A percentile compares a stretch with the other conserved stretches of the same genome.
Evolutionary conservation across 2,888 invertebrate species (phyloP).

Genomic region (Andrena chrysosceles): DNA sequence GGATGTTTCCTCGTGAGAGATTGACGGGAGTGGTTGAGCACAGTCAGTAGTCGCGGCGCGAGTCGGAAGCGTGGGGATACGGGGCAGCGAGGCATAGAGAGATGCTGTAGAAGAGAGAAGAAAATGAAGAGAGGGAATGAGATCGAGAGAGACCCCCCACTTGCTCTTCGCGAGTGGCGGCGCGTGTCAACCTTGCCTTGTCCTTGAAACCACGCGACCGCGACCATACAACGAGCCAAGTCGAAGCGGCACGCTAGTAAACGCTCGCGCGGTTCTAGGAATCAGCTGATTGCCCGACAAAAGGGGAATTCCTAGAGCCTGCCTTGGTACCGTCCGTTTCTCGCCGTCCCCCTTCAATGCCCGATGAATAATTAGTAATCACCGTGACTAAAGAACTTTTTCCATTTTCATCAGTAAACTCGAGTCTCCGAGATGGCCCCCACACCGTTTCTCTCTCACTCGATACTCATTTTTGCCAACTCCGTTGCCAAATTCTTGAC

Average conservation of each 20-base stretch:
- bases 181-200: constrained; percentile 85
- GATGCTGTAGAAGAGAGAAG: constrained; percentile 48
- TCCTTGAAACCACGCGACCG: constrained; percentile 84
- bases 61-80: constrained; percentile 35
- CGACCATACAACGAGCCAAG: constrained; percentile 77
- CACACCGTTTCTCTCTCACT: background rate
- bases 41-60: constrained; percentile 36
- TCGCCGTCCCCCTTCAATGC: constrained; percentile 6
- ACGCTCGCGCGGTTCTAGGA: constrained; percentile 65
- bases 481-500: too few species aligned
- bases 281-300: constrained; percentile 71
- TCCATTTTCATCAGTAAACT: background rate
- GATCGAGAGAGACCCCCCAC: constrained; percentile 68
- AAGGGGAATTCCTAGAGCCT: constrained; percentile 58
- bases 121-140: constrained; percentile 35
- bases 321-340: constrained; percentile 18
- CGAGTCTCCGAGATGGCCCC: background rate
- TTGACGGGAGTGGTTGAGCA: constrained; percentile 45
- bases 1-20: constrained; percentile 18
- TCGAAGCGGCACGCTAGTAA: constrained; percentile 61
- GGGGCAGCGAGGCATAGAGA: constrained; percentile 32
- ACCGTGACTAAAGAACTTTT: constrained; percentile 13
- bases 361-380: constrained; percentile 25
- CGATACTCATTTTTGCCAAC: too few species aligned
- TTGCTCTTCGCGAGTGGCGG: constrained; percentile 76